A percentile compares a stretch with the other conserved stretches of the same genome.
phyloP scores from a whole-genome alignment of 2,888 invertebrate species.

The Tipula helvola region DNA sequence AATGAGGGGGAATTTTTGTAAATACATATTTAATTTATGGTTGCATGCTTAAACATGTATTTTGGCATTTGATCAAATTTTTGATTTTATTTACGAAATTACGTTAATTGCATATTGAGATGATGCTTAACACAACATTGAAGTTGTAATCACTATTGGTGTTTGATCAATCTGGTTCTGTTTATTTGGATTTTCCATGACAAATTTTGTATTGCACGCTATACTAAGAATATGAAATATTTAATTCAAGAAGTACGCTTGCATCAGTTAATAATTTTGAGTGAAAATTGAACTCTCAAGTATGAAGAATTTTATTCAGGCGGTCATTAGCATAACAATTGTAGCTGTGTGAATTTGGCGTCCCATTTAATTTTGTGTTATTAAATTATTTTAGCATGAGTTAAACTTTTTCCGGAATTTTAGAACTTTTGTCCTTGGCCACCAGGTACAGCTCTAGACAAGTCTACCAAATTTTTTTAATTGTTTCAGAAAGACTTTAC shows the following conservation, averaged over 20 bases:
- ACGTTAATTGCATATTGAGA: background rate
- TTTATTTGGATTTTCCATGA: background rate
- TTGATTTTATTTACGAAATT: background rate
- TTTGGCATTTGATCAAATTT: background rate
- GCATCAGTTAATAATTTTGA: no score
- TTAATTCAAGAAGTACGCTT: background rate
- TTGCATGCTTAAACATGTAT: background rate
- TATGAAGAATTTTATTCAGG: no score
- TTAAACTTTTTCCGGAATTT: no score
- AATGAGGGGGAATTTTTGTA: background rate
- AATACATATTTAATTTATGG: background rate
- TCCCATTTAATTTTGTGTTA: no score
- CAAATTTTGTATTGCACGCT: background rate
- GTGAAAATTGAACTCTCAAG: no score
- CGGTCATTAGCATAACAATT: no score
- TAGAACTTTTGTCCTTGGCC: no score
- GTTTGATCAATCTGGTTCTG: background rate
- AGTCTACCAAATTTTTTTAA: no score
- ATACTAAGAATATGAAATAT: background rate
- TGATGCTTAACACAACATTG: background rate
- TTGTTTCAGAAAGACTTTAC: no score
- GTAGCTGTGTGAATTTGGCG: no score
- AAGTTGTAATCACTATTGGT: background rate
- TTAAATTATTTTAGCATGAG: no score
- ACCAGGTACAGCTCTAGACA: no score